Base-by-base conservation (phyloP, 2,113 vertebrate species). In the Brachyistius frenatus region DNA sequence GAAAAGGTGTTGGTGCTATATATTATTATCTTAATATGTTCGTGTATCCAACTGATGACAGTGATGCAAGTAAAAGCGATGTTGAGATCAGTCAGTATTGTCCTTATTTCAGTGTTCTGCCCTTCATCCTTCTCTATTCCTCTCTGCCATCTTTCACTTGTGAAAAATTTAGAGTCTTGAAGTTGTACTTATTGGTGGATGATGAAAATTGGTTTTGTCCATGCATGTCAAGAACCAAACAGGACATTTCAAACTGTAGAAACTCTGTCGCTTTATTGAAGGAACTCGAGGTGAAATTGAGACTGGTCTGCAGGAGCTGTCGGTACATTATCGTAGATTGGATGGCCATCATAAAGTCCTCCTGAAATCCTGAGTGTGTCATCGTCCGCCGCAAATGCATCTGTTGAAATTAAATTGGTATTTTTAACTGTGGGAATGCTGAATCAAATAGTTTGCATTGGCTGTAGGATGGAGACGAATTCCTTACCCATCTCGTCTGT, bases 281-380 rank as follows among this genome's bases (percentile, higher is more conserved):
- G 70, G 65, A 95, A 94, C 77, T 94, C 89, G 2, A 95, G 86
- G 41, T 82, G 88, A 66, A 95, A 90, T 33, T 91, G 89, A 46
- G 86, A 79, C 58, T 70, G 81, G 16, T 91, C 73, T 7, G 32
- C 68, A 16, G 73, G 46, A 54, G 1, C 5, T 73, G 79, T 47
- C 44, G 90, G 85, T 49, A 84, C 32, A 3, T 91, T 86, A 62
- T 93, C 83, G 1, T 88, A 83, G 66, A 91, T 86, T 1, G 81
- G 78, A 83, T 93, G 87, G 63, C 81, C 93, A 58, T 95, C 91
- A 53, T 95, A 94, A 56, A 96, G 92, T 73, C 92, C 94, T 86
- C 94, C 91, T 73, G 95, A 94, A 86, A 95, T 92, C 1, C 93
- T 76, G 1, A 95, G 88, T 0, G 91, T 94, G 81, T 94, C 94